Base-by-base conservation (phyloP, 1,140 invertebrate genomes). In the Leguminivora glycinivorella region DNA sequence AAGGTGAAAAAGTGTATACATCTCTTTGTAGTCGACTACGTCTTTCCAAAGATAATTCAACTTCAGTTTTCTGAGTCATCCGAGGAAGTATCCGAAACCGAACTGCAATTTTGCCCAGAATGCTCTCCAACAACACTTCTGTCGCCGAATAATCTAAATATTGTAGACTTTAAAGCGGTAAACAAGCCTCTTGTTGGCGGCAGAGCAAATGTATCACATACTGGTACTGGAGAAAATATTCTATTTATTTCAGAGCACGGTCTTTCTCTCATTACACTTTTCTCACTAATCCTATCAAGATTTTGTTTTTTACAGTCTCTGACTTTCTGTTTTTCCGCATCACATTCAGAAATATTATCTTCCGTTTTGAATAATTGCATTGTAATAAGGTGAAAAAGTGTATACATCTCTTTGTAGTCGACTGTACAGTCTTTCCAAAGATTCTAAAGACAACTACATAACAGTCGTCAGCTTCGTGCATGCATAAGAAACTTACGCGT, bases 221-320 rank as follows among this genome's bases (percentile, higher is more conserved):
- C 10, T 7, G 19, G 1, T 52, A n/a, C 24, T 7, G 56, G 56
- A n/a, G n/a, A n/a, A 22, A 52, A 6, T n/a, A n/a, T 52, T 52
- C 19, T 52, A 19, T 22, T 52, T 10, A 22, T 22, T 52, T 22
- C 47, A 22, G 17, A 22, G 19, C 47, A 22, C 5, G 47, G 19
- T 9, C 22, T 52, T 52, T 22, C 17, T 22, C 47, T 52, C 19
- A n/a, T n/a, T n/a, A n/a, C n/a, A 52, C 47, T 52, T 7, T 2
- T 52, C 47, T 52, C 47, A 29, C 17, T 63, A 31, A 63, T 29
- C n/a, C 29, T 63, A 7, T 31, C 58, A 63, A 63, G 25, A 19
- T 63, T 29, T 17, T 31, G 12, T 31, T 5, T n/a, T 63, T 31
- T 63, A 4, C 7, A 63, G 17, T 10, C 14, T 7, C 14, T 63